phyloP scores from a whole-genome alignment of 2,113 vertebrate species.

The Entomyzon cyanotis region DNA sequence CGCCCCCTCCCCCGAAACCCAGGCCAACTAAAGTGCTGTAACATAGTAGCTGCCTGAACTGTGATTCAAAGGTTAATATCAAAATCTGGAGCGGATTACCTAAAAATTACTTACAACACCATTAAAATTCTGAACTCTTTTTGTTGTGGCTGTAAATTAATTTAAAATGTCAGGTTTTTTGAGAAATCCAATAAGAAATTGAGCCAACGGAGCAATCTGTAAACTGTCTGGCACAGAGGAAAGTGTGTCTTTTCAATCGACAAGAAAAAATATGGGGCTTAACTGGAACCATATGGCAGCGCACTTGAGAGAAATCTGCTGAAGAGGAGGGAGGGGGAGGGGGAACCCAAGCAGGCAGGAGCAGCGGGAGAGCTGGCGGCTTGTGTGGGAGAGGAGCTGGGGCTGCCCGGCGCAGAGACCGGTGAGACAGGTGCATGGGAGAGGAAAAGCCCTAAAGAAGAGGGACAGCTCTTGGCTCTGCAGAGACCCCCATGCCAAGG shows the following conservation, averaged over 20 bases:
- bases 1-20: background rate
- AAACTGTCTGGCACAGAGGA: constrained; percentile 91
- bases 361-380: constrained; percentile 13
- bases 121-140: constrained; percentile 90
- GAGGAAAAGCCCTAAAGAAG: background rate
- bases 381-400: background rate
- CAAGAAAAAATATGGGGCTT: constrained; percentile 95
- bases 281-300: constrained; percentile 97
- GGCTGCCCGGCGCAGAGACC: background rate
- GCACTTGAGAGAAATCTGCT: constrained; percentile 85
- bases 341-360: constrained; percentile 44
- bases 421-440: background rate
- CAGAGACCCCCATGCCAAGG: rapidly evolving
- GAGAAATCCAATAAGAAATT: constrained; percentile 89
- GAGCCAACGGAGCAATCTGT: constrained; percentile 86
- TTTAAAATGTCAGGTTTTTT: constrained; percentile 92
- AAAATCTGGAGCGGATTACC: constrained; percentile 90
- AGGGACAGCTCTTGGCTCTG: background rate
- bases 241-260: constrained; percentile 92
- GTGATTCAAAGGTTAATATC: constrained; percentile 90
- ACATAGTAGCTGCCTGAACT: constrained; percentile 90
- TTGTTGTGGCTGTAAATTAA: constrained; percentile 96
- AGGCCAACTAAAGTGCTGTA: constrained; percentile 71
- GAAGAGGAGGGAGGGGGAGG: constrained; percentile 69
- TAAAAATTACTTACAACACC: constrained; percentile 95